Evolutionary conservation across 1,140 invertebrate genomes (phyloP), one percentile per base, ranked within the genome.

Genomic region (Orchestia grillus): DNA sequence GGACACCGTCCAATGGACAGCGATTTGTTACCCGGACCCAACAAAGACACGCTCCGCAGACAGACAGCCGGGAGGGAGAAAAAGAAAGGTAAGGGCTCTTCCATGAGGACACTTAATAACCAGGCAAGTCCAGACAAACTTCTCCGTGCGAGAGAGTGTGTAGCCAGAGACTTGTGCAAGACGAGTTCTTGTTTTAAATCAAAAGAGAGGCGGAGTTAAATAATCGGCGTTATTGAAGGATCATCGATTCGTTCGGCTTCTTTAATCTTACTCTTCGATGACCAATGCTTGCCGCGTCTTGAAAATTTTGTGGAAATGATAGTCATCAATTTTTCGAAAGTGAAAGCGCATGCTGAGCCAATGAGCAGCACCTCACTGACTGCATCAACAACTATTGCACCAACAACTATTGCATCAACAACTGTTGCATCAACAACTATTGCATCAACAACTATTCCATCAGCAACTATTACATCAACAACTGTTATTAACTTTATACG

Each of bases 1-100:
- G 92, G 92, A 94, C 92, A 94, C 92, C 92, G 92, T 8, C 92
- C 92, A 94, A 94, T 94, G 44, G 92, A 45, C 44, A n/a, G 44
- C 92, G 43, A 94, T 94, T 94, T 94, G 92, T 94, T 94, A 94
- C 44, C 92, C 92, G 43, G 92, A 44, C 92, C 47, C 92, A 94
- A 94, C 92, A 94, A 94, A 94, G 92, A 94, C 92, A 44, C 43
- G 92, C 44, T 45, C 41, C 11, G 44, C 92, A 94, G 43, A 94
- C 40, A 47, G 92, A 94, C 92, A 47, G 92, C 43, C 36, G 43
- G 43, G 44, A 28, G 92, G 92, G 92, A 47, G 44, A 90, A 44
- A 44, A 90, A 90, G 88, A 41, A 90, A 42, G 88, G 88, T 44
- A 90, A 43, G 62, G 42, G 88, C 15, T 90, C 43, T 44, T 44